Evolutionary conservation across 2,888 invertebrate species (phyloP).

Genomic region (Atherix ibis): DNA sequence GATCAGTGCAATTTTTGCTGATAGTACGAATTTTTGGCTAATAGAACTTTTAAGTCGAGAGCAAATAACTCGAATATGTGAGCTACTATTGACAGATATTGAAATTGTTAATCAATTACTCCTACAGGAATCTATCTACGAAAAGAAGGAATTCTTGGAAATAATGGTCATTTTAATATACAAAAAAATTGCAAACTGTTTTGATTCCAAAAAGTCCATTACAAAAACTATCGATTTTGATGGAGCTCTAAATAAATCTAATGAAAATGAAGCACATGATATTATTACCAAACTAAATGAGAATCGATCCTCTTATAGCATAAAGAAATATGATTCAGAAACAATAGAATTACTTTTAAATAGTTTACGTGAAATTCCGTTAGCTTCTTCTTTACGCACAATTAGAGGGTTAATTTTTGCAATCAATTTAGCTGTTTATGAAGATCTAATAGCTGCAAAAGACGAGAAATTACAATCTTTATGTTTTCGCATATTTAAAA

Average conservation of each 20-base stretch:
- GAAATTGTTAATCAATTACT: background rate
- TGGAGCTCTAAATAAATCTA: conserved; percentile 10
- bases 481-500: conserved; percentile 15
- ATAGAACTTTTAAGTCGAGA: conserved; percentile 15
- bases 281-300: too few relatives aligned
- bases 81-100: too few relatives aligned
- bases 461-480: conserved; percentile 12
- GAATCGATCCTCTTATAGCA: too few relatives aligned
- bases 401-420: conserved; percentile 21
- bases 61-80: conserved; percentile 18
- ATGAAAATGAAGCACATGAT: too few relatives aligned
- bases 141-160: conserved; percentile 21
- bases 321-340: conserved; percentile 15
- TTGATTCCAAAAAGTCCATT: conserved; percentile 16
- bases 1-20: conserved; percentile 14
- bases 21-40: conserved; percentile 15
- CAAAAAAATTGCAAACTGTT: conserved; percentile 13
- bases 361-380: too few relatives aligned
- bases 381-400: too few relatives aligned
- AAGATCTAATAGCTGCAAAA: conserved; percentile 18
- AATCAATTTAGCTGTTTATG: conserved; percentile 19
- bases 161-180: conserved; percentile 17
- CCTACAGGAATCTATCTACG: background rate
- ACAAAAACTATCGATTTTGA: conserved; percentile 14
- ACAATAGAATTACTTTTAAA: too few relatives aligned